Percentiles rank a stretch among this genome's conserved stretches.
Conservation (phyloP, 2,113 vertebrate genomes). For the Galeopterus variegatus region DNA sequence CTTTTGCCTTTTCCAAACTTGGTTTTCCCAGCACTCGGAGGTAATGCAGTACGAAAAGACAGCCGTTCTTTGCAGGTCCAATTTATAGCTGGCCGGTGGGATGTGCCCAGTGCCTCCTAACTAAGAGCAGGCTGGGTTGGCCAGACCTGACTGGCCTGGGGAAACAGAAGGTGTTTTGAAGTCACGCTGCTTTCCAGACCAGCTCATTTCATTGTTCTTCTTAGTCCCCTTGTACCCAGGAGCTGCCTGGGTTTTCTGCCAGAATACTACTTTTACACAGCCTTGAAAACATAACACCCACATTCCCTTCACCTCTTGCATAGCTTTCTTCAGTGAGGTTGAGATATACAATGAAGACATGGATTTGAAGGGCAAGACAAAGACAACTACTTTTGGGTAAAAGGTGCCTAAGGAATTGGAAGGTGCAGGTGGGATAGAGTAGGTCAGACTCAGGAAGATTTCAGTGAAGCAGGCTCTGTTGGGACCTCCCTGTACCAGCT, state of each 20-base stretch:
- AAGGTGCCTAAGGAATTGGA: not conserved
- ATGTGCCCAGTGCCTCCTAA: not conserved
- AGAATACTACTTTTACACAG: not conserved
- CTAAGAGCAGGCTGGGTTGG: not conserved
- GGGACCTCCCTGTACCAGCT: not conserved
- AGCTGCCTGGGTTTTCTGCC: slow-evolving; percentile 5
- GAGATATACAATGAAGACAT: not conserved
- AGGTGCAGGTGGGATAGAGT: not conserved
- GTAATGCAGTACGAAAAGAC: slow-evolving; percentile 56
- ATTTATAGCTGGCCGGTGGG: not conserved
- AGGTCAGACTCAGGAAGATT: not conserved
- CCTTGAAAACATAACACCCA: not conserved
- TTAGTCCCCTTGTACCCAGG: not conserved
- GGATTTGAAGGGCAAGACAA: slow-evolving; percentile 3
- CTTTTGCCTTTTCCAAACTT: slow-evolving; percentile 9
- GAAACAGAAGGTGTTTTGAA: not conserved
- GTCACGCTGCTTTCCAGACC: not conserved
- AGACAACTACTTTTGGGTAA: not conserved
- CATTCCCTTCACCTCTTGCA: not conserved
- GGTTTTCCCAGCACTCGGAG: not conserved
- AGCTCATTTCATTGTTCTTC: not conserved
- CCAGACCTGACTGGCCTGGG: not conserved
- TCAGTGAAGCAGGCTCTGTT: not conserved
- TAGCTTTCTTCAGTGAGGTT: slow-evolving; percentile 9
- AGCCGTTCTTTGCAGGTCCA: not conserved